phyloP scores from a whole-genome alignment of 2,113 vertebrate genomes.

The Thalassoma bifasciatum region DNA sequence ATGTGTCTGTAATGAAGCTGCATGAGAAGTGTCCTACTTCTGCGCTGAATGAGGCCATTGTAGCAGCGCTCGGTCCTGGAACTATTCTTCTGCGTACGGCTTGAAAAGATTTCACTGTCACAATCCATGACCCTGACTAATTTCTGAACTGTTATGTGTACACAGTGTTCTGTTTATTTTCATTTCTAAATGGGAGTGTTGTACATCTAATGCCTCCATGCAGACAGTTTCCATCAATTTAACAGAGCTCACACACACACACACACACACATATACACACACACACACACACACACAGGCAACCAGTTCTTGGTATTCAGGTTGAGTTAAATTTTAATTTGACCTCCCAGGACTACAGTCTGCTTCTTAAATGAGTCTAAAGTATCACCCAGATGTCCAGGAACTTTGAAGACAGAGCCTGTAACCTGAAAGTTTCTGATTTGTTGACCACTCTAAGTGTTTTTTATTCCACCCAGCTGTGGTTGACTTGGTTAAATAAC shows the following conservation, averaged over 20 bases:
- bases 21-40: conserved; percentile 33
- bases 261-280: background rate
- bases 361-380: too few species aligned
- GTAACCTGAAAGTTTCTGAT: too few species aligned
- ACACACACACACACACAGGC: background rate
- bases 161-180: conserved; percentile 2
- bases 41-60: conserved; percentile 44
- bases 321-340: background rate
- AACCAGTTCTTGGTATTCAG: background rate
- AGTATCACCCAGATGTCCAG: too few species aligned
- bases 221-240: background rate
- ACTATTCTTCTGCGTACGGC: background rate
- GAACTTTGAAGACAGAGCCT: too few species aligned
- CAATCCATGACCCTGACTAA: conserved; percentile 7
- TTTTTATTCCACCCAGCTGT: too few species aligned
- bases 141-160: conserved; percentile 4
- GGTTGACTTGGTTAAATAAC: too few species aligned
- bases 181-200: conserved; percentile 2
- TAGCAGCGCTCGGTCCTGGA: conserved; percentile 10
- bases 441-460: too few species aligned
- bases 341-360: too few species aligned
- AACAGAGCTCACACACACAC: background rate
- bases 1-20: conserved; percentile 16
- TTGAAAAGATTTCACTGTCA: conserved; percentile 2
- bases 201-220: background rate